Base-by-base conservation (phyloP, 2,113 vertebrate genomes). In the Sinocyclocheilus anophthalmus region DNA sequence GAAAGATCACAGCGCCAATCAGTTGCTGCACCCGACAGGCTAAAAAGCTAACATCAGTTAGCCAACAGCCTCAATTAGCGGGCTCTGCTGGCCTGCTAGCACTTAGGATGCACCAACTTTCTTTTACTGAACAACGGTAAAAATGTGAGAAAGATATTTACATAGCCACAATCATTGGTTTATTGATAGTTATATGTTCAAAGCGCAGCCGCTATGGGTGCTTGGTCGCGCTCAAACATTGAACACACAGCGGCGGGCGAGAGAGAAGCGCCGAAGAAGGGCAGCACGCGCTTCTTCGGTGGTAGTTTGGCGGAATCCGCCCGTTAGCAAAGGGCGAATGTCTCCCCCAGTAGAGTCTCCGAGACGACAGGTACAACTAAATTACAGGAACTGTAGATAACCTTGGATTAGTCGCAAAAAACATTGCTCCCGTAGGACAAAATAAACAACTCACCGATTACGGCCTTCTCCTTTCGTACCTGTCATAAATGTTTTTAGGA, bases 251-350 rank as follows among this genome's bases (percentile, higher is more conserved):
- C 0, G 8, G 8, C 83, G 85, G 48, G 82, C 81, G 63, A 13
- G 22, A 61, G 50, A 88, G 76, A 82, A 87, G 61, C 86, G 90
- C 85, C 85, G 87, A 89, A 87, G 88, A 92, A 92, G 92, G 93
- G 92, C 91, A 90, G 90, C 91, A 89, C 92, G 88, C 91, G 92
- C 95, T 95, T 95, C 94, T 95, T 95, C 94, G 94, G 94, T 95
- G 95, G 95, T 95, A 89, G 93, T 92, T 93, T 94, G 94, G 94
- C 92, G 93, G 92, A 93, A 87, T 86, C 86, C 76, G 91, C 88
- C 87, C 88, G 85, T 91, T 92, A 91, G 88, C 90, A 87, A 88
- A 77, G 84, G 90, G 90, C 91, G 90, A 89, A 70, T 92, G 94
- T 94, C 93, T 93, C 94, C 94, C 93, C 93, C 93, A 91, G 90